Evolutionary conservation across 2,113 vertebrate genomes (phyloP).

Genomic region (Apteryx mantelli): DNA sequence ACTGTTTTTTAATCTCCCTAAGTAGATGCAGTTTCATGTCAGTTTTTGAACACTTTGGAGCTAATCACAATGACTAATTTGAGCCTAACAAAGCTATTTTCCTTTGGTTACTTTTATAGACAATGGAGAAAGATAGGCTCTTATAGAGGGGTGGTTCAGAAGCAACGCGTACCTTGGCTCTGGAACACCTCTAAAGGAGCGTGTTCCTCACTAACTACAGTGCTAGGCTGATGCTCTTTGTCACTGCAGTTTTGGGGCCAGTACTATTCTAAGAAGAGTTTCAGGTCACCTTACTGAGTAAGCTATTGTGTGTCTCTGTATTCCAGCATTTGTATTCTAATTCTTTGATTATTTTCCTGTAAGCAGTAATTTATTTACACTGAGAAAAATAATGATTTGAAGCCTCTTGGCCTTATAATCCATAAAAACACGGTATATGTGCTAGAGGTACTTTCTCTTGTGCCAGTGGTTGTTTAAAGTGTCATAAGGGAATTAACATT

Average conservation of each 20-base stretch:
- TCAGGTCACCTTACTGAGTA: not conserved
- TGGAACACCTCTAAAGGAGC: rapidly evolving
- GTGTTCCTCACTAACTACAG: not conserved
- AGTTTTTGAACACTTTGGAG: rapidly evolving
- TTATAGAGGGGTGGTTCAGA: not conserved
- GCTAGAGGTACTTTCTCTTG: not conserved
- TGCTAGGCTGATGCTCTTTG: not conserved
- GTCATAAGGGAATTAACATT: not conserved
- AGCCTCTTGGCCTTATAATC: not conserved
- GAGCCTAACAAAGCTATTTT: not conserved
- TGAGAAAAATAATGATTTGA: not conserved
- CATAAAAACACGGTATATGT: not conserved
- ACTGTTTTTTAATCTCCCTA: not conserved
- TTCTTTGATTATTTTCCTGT: not conserved
- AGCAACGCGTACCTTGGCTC: not conserved
- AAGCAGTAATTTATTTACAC: not conserved
- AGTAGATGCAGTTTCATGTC: not conserved
- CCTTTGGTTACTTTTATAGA: not conserved
- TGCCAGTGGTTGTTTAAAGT: not conserved
- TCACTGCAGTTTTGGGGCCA: not conserved
- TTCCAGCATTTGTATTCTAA: not conserved
- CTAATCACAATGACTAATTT: not conserved
- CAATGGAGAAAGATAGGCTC: not conserved
- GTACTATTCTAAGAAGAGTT: not conserved
- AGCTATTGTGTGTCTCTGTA: not conserved